These are phyloP conservation scores for Erythrocercus mccallii DNA, from an alignment of 2,113 vertebrate species.

Conservation along the genomic window DNA sequence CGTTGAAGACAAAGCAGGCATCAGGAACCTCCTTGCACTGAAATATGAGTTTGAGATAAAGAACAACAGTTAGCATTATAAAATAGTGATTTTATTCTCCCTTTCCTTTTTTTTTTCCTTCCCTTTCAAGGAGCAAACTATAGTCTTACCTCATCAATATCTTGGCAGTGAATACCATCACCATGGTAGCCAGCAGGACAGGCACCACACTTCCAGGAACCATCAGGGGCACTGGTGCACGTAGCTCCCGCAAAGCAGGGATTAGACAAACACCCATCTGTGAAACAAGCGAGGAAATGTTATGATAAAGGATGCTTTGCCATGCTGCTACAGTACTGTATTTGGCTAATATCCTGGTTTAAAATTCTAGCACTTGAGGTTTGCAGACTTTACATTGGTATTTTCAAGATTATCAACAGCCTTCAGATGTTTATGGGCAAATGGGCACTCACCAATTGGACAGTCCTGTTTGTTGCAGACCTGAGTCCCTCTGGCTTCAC, in stretches of 20 bases:
- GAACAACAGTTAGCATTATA: neutral
- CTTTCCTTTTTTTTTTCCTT: neutral
- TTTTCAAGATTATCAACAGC: neutral
- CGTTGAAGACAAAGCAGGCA: slow-evolving; percentile 86
- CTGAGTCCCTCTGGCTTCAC: slow-evolving; percentile 78
- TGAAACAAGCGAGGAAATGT: neutral
- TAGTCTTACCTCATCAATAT: slow-evolving; percentile 88
- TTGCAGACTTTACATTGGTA: neutral
- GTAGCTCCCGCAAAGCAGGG: slow-evolving; percentile 89
- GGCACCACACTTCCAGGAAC: slow-evolving; percentile 90
- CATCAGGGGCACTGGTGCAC: slow-evolving; percentile 90
- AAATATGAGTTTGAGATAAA: neutral
- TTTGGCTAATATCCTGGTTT: neutral
- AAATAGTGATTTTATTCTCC: neutral
- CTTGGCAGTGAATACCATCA: slow-evolving; percentile 87
- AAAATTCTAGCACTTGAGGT: neutral
- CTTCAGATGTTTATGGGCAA: neutral
- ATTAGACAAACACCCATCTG: slow-evolving; percentile 95
- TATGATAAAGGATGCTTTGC: neutral
- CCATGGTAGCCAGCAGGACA: slow-evolving; percentile 91
- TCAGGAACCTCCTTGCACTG: slow-evolving; percentile 91
- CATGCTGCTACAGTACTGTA: neutral
- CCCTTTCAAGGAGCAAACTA: neutral
- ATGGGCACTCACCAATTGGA: slow-evolving; percentile 74
- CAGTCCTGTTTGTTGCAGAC: slow-evolving; percentile 88